These are phyloP conservation scores for Drosophila rhopaloa DNA, from an alignment of 1,140 invertebrate species.

Conservation along the genomic window DNA sequence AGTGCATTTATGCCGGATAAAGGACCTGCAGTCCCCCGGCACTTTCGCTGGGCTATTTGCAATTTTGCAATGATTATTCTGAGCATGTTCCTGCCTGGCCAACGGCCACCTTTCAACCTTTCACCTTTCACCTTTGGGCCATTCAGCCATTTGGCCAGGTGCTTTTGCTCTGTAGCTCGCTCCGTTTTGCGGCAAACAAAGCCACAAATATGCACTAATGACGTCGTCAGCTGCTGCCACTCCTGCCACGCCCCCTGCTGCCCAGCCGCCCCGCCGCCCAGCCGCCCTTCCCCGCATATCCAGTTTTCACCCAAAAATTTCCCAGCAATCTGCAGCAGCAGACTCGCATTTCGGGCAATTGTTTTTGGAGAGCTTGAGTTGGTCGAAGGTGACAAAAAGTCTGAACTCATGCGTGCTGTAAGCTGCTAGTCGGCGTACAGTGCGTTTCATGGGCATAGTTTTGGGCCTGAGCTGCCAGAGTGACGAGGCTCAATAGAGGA, in stretches of 20 bases:
- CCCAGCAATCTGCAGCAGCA: slow-evolving; percentile 19
- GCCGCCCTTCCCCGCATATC: not conserved
- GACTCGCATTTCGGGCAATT: slow-evolving; percentile 38
- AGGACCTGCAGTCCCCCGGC: slow-evolving; percentile 52
- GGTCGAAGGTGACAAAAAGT: slow-evolving; percentile 46
- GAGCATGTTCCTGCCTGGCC: slow-evolving; percentile 70
- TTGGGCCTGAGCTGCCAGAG: not conserved
- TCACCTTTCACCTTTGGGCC: slow-evolving; percentile 37
- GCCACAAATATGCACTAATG: slow-evolving; percentile 84
- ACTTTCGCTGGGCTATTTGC: slow-evolving; percentile 80
- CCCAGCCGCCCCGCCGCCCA: not conserved
- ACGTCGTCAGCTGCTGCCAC: slow-evolving; percentile 63
- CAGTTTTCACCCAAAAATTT: slow-evolving; percentile 8
- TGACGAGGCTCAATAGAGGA: not conserved
- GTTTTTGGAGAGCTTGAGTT: slow-evolving; percentile 29
- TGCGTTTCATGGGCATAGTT: slow-evolving; percentile 11
- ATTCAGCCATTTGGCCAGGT: slow-evolving; percentile 11
- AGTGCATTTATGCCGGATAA: slow-evolving; percentile 37
- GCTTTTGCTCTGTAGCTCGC: slow-evolving; percentile 29
- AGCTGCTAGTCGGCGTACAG: slow-evolving; percentile 13
- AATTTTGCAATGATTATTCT: slow-evolving; percentile 82
- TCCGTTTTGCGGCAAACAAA: slow-evolving; percentile 81
- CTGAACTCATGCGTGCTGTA: slow-evolving; percentile 26
- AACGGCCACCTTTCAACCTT: slow-evolving; percentile 34
- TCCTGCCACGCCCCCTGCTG: not conserved